Evolutionary conservation across 2,113 vertebrate genomes (phyloP).

Genomic region (Gorsachius goisagi): DNA sequence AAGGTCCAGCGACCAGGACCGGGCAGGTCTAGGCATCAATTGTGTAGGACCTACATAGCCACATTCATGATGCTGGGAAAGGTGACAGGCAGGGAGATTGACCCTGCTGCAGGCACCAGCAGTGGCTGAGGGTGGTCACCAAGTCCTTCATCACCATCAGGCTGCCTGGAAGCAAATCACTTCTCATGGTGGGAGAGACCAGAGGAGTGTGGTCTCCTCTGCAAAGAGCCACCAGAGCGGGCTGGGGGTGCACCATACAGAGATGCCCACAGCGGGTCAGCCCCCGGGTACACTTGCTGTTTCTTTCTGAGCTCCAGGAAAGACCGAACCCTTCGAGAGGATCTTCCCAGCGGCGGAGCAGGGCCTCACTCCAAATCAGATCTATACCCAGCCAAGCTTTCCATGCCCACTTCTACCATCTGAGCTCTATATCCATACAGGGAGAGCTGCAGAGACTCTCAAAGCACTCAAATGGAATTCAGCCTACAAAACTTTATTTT

Average conservation of each 20-base stretch:
- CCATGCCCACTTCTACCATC: neutral
- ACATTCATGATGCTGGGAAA: neutral
- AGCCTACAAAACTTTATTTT: slow-evolving; percentile 5
- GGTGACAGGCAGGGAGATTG: neutral
- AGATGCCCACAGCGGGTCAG: rapidly evolving
- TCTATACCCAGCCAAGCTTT: neutral
- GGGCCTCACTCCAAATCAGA: neutral
- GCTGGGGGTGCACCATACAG: neutral
- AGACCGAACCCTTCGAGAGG: neutral
- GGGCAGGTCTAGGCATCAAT: neutral
- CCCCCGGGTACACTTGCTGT: no score
- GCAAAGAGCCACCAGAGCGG: neutral
- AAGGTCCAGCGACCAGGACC: neutral
- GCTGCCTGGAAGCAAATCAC: neutral
- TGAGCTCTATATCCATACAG: slow-evolving; percentile 32
- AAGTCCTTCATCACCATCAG: neutral
- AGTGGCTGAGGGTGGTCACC: neutral
- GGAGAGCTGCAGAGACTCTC: slow-evolving; percentile 20
- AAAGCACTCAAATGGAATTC: slow-evolving; percentile 20
- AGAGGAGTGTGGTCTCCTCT: rapidly evolving
- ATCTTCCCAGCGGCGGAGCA: neutral
- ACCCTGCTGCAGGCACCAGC: neutral
- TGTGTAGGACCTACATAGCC: neutral
- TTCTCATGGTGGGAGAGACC: neutral
- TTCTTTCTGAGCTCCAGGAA: neutral